Conservation (phyloP, 2,888 invertebrate species). For the Melikaiella ostensackeni region DNA sequence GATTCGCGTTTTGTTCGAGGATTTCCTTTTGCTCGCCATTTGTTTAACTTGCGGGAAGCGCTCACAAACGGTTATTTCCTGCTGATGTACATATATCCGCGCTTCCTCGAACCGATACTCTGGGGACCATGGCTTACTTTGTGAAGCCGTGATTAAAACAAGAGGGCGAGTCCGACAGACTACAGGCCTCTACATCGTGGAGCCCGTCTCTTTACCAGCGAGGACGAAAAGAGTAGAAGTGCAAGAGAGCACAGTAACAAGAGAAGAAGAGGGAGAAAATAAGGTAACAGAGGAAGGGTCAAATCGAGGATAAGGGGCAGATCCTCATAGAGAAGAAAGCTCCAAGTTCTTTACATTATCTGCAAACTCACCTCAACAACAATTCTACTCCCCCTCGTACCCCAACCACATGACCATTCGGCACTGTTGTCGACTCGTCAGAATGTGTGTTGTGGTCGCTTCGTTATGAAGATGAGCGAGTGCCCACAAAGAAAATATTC, state of each 20-base stretch:
- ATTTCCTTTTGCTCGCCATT: constrained; percentile 26
- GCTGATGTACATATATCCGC: constrained; percentile 38
- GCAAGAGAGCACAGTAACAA: constrained; percentile 43
- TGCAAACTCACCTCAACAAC: constrained; percentile 64
- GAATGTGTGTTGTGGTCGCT: neutral
- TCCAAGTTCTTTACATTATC: constrained; percentile 71
- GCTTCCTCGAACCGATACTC: constrained; percentile 58
- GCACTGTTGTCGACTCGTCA: neutral
- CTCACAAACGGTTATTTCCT: constrained; percentile 50
- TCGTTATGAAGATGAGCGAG: neutral
- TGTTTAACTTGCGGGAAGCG: constrained; percentile 13
- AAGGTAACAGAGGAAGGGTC: constrained; percentile 28
- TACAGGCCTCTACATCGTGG: constrained; percentile 7
- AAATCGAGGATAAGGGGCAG: constrained; percentile 41
- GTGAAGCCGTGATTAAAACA: constrained; percentile 61
- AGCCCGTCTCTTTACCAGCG: constrained; percentile 30
- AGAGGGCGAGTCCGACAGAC: constrained; percentile 53
- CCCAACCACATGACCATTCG: neutral
- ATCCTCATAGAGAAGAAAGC: constrained; percentile 60
- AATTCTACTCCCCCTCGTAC: neutral
- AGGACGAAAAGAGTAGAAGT: constrained; percentile 54
- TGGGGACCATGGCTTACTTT: constrained; percentile 61
- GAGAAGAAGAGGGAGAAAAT: constrained; percentile 38
- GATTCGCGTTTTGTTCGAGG: constrained; percentile 15
- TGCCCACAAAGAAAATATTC: neutral